These are phyloP conservation scores for Drosophila grimshawi DNA, from an alignment of 1,140 invertebrate genomes.

Conservation along the genomic window DNA sequence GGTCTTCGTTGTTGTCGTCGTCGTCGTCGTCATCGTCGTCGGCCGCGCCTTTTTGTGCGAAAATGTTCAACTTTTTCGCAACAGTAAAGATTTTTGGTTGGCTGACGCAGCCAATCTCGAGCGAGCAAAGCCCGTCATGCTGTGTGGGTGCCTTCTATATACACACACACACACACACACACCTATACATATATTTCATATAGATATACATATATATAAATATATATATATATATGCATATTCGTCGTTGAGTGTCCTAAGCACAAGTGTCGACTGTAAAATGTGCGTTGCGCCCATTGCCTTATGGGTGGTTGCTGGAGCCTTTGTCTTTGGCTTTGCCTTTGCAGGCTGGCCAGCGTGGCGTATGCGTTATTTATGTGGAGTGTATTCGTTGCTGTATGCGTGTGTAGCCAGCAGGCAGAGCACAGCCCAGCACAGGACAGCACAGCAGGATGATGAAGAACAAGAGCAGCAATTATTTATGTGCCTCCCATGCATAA, in stretches of 20 bases:
- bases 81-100: constrained; percentile 83
- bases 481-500: constrained; percentile 49
- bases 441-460: not conserved
- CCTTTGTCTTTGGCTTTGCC: not conserved
- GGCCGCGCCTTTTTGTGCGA: constrained; percentile 81
- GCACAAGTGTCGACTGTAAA: constrained; percentile 51
- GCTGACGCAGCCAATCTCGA: constrained; percentile 81
- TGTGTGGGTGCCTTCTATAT: constrained; percentile 53
- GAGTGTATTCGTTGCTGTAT: constrained; percentile 34
- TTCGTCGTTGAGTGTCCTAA: constrained; percentile 34
- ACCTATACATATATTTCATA: not conserved
- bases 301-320: constrained; percentile 9
- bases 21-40: constrained; percentile 27
- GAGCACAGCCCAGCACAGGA: not conserved
- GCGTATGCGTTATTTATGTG: constrained; percentile 75
- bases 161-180: constrained; percentile 22
- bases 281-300: constrained; percentile 32
- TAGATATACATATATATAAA: constrained; percentile 21
- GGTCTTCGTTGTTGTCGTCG: constrained; percentile 18
- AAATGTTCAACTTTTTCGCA: constrained; percentile 82
- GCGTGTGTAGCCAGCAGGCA: constrained; percentile 3
- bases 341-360: constrained; percentile 28
- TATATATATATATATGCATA: constrained; percentile 28
- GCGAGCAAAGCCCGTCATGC: constrained; percentile 50
- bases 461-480: constrained; percentile 38